Base-by-base conservation (phyloP, 2,113 vertebrate genomes). In the Silurus glanis region DNA sequence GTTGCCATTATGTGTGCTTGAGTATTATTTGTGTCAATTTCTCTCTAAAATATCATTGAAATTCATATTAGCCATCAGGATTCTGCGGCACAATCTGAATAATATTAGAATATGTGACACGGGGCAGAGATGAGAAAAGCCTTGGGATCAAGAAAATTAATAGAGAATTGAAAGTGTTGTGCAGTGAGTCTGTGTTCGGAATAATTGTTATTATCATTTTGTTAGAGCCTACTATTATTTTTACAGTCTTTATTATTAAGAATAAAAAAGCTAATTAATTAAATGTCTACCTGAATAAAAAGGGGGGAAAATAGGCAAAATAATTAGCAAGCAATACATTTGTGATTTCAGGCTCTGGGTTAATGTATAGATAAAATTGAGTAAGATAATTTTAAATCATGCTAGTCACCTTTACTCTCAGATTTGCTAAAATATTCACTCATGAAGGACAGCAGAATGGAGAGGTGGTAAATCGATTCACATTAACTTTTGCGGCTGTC, bases 11-110 rank as follows among this genome's bases (percentile, higher is more conserved):
- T 88, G 89, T 90, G 56, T 92, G 69, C 84, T 92, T 84, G 76
- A 75, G 87, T 85, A 91, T 89, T 92, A 92, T 93, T 93, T 92
- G 89, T 90, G 85, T 86, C 90, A n/a, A 86, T 90, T 86, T 89
- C 90, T 84, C 75, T 64, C 45, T 75, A 89, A 90, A 91, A 91
- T 88, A 89, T 81, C 80, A 74, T 90, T 91, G 91, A 93, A 91
- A 91, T 93, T 92, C 85, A 61, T 85, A 71, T 91, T 81, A 83
- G 67, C 86, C 87, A 49, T 71, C 85, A 62, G 86, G 72, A 92
- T 93, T 94, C 93, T 87, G 86, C 51, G 45, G 88, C 86, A 85
- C 83, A 80, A 91, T 93, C 92, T 80, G 85, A 91, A 89, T 88
- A 72, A 86, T 90, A 80, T 91, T 69, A 90, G 81, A 87, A 84